Evolutionary conservation across 2,888 invertebrate species (phyloP).

Genomic region (Epinotia nisella): DNA sequence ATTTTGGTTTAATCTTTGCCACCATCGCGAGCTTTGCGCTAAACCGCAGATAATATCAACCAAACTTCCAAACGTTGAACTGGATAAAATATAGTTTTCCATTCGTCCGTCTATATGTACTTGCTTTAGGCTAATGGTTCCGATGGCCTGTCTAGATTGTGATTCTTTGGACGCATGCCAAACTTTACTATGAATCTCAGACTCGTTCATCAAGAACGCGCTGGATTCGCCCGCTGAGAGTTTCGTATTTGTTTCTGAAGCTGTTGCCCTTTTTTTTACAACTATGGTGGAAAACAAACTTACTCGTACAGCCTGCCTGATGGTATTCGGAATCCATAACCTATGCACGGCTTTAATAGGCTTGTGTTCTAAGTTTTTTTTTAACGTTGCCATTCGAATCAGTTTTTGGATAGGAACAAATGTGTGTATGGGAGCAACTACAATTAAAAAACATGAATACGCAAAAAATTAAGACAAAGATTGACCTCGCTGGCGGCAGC

Average conservation of each 20-base stretch:
- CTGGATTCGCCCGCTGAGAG: conserved; percentile 1
- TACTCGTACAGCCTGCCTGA: too few relatives aligned
- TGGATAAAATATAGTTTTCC: neutral
- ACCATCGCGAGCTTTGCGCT: conserved; percentile 1
- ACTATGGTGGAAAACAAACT: too few relatives aligned
- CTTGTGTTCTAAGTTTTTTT: too few relatives aligned
- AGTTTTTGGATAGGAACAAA: too few relatives aligned
- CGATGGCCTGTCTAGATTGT: neutral
- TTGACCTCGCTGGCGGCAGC: too few relatives aligned
- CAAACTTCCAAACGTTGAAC: conserved; percentile 1
- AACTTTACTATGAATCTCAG: conserved; percentile 13
- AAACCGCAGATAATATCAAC: conserved; percentile 14
- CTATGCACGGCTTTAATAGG: too few relatives aligned
- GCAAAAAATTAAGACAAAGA: too few relatives aligned
- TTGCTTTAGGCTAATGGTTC: conserved; percentile 12
- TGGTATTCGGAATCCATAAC: too few relatives aligned
- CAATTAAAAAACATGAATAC: too few relatives aligned
- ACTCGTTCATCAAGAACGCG: neutral
- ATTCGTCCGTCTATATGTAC: neutral
- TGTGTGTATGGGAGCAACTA: too few relatives aligned
- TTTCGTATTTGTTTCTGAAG: neutral
- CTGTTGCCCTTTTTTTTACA: too few relatives aligned
- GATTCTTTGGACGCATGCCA: conserved; percentile 18
- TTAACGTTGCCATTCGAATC: too few relatives aligned
- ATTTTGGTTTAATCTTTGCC: neutral